A percentile compares a stretch with the other conserved stretches of the same genome.
Evolutionary conservation across 2,888 invertebrate species (phyloP).

Genomic region (Elmis aenea): DNA sequence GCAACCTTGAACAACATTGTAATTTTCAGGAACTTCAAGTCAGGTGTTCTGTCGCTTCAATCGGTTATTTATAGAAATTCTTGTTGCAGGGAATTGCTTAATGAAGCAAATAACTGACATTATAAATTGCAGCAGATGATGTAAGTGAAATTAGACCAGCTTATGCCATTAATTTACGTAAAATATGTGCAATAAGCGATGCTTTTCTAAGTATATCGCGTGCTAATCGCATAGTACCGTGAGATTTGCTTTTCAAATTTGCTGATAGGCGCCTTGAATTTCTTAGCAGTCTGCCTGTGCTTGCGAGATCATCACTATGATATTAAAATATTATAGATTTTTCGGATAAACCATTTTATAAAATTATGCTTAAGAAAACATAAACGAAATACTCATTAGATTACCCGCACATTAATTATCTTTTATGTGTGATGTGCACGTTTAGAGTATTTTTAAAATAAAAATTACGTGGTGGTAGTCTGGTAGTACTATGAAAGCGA

Average conservation of each 20-base stretch:
- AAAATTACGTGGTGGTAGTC: too few species aligned
- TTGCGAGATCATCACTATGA: conserved; percentile 1
- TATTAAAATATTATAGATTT: too few species aligned
- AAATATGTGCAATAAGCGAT: conserved; percentile 3
- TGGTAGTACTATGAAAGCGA: too few species aligned
- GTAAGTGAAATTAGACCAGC: conserved; percentile 4
- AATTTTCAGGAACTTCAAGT: too few species aligned
- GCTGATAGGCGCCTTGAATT: conserved; percentile 3
- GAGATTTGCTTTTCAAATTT: conserved; percentile 4
- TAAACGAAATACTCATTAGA: too few species aligned
- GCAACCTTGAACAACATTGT: too few species aligned
- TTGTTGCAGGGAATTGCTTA: conserved; percentile 2
- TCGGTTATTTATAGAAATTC: conserved; percentile 5
- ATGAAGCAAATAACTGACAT: conserved; percentile 1
- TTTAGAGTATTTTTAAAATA: too few species aligned
- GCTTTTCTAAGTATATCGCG: conserved; percentile 3
- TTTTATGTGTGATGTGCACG: too few species aligned
- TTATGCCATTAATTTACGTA: conserved; percentile 2
- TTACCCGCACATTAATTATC: too few species aligned
- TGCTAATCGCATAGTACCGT: conserved; percentile 4
- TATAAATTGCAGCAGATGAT: conserved; percentile 4
- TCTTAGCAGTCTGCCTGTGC: conserved; percentile 5
- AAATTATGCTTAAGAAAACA: too few species aligned
- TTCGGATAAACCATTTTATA: too few species aligned
- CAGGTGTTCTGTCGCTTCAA: too few species aligned